Percentiles rank a stretch among this genome's conserved stretches.
phyloP scores from a whole-genome alignment of 2,888 invertebrate genomes.

The Chymomyza amoena region DNA sequence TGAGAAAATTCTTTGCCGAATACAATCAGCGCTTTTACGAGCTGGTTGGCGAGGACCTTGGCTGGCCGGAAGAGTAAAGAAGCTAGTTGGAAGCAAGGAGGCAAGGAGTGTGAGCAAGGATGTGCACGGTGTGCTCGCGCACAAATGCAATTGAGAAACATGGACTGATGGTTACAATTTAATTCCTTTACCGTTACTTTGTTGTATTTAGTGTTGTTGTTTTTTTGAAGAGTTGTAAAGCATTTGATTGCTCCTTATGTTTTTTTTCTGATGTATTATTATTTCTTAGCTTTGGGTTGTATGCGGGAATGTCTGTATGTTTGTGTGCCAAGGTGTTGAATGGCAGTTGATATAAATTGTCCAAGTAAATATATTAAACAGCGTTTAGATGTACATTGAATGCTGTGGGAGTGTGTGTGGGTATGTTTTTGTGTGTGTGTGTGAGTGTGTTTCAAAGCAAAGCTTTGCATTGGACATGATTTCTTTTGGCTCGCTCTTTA shows the following conservation, averaged over 20 bases:
- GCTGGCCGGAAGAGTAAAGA: conserved; percentile 92
- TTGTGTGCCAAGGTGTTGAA: not conserved
- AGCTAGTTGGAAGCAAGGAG: too few species aligned
- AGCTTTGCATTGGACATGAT: not conserved
- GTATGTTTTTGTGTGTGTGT: not conserved
- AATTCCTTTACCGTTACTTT: conserved; percentile 8
- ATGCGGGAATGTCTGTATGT: conserved; percentile 5
- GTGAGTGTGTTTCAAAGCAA: not conserved
- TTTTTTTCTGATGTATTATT: not conserved
- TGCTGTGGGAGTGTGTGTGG: not conserved
- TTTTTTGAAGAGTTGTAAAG: not conserved
- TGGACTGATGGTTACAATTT: conserved; percentile 51
- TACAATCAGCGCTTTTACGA: conserved; percentile 96
- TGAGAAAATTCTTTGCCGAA: conserved; percentile 92
- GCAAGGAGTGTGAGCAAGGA: not conserved
- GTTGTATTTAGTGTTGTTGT: conserved; percentile 5
- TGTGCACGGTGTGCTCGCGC: not conserved
- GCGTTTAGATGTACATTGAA: not conserved
- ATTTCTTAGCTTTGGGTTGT: conserved; percentile 1
- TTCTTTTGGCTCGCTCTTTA: too few species aligned
- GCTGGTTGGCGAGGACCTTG: conserved; percentile 93
- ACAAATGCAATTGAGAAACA: conserved; percentile 36
- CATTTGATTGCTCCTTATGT: not conserved
- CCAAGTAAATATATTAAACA: not conserved
- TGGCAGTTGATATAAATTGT: not conserved